A percentile compares a stretch with the other conserved stretches of the same genome.
Evolutionary conservation across 2,113 vertebrate genomes (phyloP).

Genomic region (Chaenogobius annularis): DNA sequence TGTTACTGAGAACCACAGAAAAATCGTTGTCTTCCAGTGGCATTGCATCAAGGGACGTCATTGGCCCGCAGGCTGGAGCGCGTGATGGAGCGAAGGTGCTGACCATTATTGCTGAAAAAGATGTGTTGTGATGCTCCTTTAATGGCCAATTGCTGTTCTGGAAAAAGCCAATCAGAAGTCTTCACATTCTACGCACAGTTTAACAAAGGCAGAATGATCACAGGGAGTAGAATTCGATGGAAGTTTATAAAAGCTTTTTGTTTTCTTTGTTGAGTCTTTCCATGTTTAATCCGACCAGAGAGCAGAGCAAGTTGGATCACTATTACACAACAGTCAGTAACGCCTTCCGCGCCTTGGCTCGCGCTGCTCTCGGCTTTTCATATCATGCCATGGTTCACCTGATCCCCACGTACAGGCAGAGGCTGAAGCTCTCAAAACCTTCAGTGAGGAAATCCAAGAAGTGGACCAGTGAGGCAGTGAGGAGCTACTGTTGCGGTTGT

Average conservation of each 20-base stretch:
- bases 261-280: not conserved
- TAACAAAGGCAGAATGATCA: slow-evolving; percentile 13
- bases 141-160: slow-evolving; percentile 56
- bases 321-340: too few relatives aligned
- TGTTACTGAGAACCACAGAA: slow-evolving; percentile 63
- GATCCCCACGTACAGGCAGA: too few relatives aligned
- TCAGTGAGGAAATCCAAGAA: too few relatives aligned
- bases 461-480: too few relatives aligned
- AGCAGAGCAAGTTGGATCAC: too few relatives aligned
- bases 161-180: slow-evolving; percentile 33
- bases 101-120: slow-evolving; percentile 43
- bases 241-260: not conserved
- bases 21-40: slow-evolving; percentile 43
- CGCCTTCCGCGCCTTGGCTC: too few relatives aligned
- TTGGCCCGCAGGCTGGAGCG: slow-evolving; percentile 53
- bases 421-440: too few relatives aligned
- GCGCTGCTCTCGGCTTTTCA: too few relatives aligned
- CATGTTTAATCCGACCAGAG: too few relatives aligned
- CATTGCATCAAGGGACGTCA: slow-evolving; percentile 35
- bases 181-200: slow-evolving; percentile 5
- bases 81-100: slow-evolving; percentile 63
- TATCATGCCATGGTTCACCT: too few relatives aligned
- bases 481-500: too few relatives aligned
- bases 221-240: not conserved
- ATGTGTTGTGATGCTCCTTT: slow-evolving; percentile 39